Evolutionary conservation across 2,888 invertebrate genomes (phyloP).

Genomic region (Drosophila yooni): DNA sequence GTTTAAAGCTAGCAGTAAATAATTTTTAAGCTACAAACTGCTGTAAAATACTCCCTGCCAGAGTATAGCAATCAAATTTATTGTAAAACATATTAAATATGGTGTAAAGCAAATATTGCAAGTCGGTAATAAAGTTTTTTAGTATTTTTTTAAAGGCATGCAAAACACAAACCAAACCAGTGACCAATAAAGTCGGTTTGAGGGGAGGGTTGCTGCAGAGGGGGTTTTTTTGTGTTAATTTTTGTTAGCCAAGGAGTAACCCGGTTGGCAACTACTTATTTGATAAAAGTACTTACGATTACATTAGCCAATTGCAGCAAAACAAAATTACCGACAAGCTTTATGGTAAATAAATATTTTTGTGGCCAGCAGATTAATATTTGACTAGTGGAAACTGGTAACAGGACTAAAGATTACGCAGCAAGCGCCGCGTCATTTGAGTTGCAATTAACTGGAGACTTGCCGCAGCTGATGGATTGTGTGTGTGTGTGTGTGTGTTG

Average conservation of each 20-base stretch:
- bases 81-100: constrained; percentile 55
- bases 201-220: neutral
- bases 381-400: constrained; percentile 52
- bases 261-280: constrained; percentile 68
- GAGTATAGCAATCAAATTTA: constrained; percentile 23
- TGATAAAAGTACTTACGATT: constrained; percentile 79
- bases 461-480: constrained; percentile 1
- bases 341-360: neutral
- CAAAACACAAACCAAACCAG: constrained; percentile 3
- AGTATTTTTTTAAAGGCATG: constrained; percentile 13
- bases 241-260: constrained; percentile 20
- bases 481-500: neutral
- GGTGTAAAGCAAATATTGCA: constrained; percentile 50
- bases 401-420: constrained; percentile 25
- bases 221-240: neutral
- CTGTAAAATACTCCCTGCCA: neutral
- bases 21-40: neutral
- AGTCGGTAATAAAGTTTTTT: constrained; percentile 56
- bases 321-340: constrained; percentile 62
- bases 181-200: neutral
- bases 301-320: constrained; percentile 75
- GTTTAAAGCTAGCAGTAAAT: neutral
- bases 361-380: constrained; percentile 62
- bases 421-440: constrained; percentile 36
- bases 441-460: constrained; percentile 36